These are phyloP conservation scores for Vireo griseus DNA, from an alignment of 2,797 vertebrate genomes.

Conservation along the genomic window DNA sequence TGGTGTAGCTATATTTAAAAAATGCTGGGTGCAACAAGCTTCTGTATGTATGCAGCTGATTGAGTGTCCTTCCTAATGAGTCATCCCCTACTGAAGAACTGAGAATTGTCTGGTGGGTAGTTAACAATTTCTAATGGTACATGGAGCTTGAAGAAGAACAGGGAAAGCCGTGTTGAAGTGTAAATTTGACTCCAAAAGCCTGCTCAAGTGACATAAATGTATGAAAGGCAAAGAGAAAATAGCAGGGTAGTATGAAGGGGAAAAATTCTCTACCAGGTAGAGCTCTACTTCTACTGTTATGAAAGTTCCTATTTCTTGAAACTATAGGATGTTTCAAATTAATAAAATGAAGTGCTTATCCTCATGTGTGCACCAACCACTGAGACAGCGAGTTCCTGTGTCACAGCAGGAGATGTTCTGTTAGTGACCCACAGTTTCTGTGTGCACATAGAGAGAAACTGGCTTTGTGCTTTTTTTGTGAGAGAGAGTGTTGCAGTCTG, in stretches of 20 bases:
- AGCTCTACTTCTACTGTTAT: not conserved
- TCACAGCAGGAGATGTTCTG: not conserved
- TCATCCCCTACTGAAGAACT: not conserved
- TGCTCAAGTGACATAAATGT: not conserved
- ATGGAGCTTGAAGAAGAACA: not conserved
- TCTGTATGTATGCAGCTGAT: not conserved
- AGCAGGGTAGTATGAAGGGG: not conserved
- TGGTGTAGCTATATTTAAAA: not conserved
- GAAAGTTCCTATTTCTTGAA: not conserved
- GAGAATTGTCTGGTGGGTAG: not conserved
- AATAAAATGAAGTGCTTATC: not conserved
- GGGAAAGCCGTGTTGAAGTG: not conserved
- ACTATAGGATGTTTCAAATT: not conserved
- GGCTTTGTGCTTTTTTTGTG: not conserved
- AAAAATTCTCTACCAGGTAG: rapidly evolving
- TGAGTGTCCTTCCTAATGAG: not conserved
- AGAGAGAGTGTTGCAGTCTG: not conserved
- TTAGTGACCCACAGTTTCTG: not conserved
- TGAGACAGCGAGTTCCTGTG: not conserved
- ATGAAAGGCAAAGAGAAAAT: not conserved
- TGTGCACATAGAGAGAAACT: not conserved
- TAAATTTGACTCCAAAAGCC: not conserved
- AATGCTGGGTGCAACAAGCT: not conserved
- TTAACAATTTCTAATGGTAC: not conserved
- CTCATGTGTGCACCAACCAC: rapidly evolving